Base-by-base conservation (phyloP, 2,888 invertebrate species). In the Dexiosoma caninum region DNA sequence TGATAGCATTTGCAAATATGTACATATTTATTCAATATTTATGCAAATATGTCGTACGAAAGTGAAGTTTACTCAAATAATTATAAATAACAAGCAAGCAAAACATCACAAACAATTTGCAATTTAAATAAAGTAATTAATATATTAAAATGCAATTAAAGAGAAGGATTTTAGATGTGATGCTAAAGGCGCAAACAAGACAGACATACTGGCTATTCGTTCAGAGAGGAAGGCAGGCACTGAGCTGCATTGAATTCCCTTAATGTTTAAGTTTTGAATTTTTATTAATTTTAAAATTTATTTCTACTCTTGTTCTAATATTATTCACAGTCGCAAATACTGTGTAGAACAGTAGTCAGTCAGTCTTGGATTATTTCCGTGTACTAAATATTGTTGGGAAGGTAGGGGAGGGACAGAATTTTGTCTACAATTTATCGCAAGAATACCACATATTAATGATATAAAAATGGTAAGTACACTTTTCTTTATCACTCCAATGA, bases 61-160 rank as follows among this genome's bases (percentile, higher is more conserved):
- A 21, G 19, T n/a, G 21, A 10, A 46, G 64, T 35, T 35, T 2
- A 21, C 21, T 51, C 10, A n/a, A 16, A 5, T 8, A 51, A n/a
- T 10, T 12, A 42, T 35, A 44, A 35, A 35, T 35, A 23, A 44
- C 55, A 72, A 27, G 27, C n/a, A n/a, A n/a, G 6, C 51, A 62
- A 44, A 35, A 72, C 8, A 7, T 59, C 60, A 40, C 3, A 42
- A 42, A 72, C 12, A 30, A 72, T 35, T 72, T 72, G 12, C 44
- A 64, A 60, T 71, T 71, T 71, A 40, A 42, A 71, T 64, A 74
- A 74, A 64, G 6, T 40, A 21, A 51, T 59, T 67, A 57, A 66
- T 35, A 66, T 49, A 75, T 66, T 67, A 59, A 66, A 75, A 75
- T 67, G 57, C 49, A 75, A 67, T 67, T 59, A 75, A 40, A 67